These are phyloP conservation scores for Stylophora pistillata DNA, from an alignment of 64 coral and sea anemone genomes.

Conservation along the genomic window DNA sequence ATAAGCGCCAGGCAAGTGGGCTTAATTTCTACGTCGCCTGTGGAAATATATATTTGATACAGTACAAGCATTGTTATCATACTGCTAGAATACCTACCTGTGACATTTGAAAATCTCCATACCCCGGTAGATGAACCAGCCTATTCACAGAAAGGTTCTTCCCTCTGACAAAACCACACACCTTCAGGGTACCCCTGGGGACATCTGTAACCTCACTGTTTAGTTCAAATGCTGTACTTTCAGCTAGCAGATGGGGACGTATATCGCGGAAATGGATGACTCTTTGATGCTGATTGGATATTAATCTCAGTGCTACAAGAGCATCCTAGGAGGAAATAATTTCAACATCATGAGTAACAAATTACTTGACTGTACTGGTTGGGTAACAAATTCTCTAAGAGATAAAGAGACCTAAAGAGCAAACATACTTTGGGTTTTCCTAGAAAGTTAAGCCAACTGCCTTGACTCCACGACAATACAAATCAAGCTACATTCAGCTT, in stretches of 20 bases:
- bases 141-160: conserved; percentile 81
- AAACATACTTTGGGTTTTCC: no score
- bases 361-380: no score
- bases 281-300: conserved; percentile 89
- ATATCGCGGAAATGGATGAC: conserved; percentile 78
- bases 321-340: conserved; percentile 68
- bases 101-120: conserved; percentile 89
- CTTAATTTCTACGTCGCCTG: no score
- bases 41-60: neutral
- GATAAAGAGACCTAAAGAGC: no score
- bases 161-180: conserved; percentile 86
- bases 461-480: no score
- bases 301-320: conserved; percentile 72
- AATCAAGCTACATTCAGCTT: no score
- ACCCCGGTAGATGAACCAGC: conserved; percentile 90
- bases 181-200: conserved; percentile 81
- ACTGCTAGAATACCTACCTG: conserved; percentile 51
- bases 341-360: no score
- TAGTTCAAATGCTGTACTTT: conserved; percentile 69
- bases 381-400: no score
- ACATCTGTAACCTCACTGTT: conserved; percentile 24
- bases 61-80: neutral
- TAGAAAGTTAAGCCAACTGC: no score
- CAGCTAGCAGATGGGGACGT: conserved; percentile 79
- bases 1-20: no score